Evolutionary conservation across 2,113 vertebrate species (phyloP), one percentile per base, ranked within the genome.

Genomic region (Stegastes partitus): DNA sequence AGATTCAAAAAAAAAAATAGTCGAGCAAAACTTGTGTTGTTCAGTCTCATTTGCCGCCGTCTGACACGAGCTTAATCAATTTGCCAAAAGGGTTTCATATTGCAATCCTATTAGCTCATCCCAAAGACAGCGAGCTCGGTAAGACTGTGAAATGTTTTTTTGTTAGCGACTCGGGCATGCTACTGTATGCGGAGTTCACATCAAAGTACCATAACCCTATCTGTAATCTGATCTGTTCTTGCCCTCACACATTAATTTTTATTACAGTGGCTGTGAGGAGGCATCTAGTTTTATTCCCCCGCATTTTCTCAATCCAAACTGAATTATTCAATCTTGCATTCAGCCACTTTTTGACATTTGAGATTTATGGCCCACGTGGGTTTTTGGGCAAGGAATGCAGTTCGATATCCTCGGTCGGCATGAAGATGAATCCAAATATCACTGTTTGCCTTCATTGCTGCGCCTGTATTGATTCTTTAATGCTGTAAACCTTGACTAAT

Each of bases 401-500:
- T 86, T 93, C 90, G 65, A 91, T 92, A 91, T 88, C 79, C 68
- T 79, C 70, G 2, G 78, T 55, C 68, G 56, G 84, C 84, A 85
- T 58, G 81, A 89, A 86, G 87, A 93, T 91, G 89, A 91, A 91
- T 92, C 82, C 86, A 91, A 88, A 92, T 90, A 91, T 91, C 86
- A 86, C 79, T 68, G 85, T 81, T 90, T 87, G 83, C 84, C 75
- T 85, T 82, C 82, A 55, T 51, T 82, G 86, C 86, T 77, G 90
- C 84, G 77, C 72, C 69, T 34, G 71, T 91, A 93, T 93, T 84
- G 92, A 93, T 91, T 84, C 77, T 61, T 80, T 87, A 84, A 88
- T 76, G 80, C 83, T 84, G 87, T 85, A 91, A 90, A 91, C 90
- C 90, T 88, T 91, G 92, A 92, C 90, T 90, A 93, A 93, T 93